phyloP scores from a whole-genome alignment of 2,797 vertebrate genomes.

The Danio jaintianensis region DNA sequence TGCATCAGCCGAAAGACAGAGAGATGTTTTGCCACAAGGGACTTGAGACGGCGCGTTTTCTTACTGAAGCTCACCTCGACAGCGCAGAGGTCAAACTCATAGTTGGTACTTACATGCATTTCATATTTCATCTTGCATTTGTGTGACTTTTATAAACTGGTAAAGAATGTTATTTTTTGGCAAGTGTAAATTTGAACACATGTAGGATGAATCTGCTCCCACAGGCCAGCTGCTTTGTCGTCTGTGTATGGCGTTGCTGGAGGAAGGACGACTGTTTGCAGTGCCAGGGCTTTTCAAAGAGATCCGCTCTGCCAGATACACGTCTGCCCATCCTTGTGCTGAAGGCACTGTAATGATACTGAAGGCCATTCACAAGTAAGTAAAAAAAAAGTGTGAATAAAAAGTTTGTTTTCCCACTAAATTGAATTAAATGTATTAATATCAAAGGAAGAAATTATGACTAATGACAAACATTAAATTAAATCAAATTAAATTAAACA shows the following conservation, averaged over 20 bases:
- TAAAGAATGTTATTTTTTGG: not conserved
- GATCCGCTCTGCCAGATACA: constrained; percentile 47
- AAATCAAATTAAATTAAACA: too few species aligned
- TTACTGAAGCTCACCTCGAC: constrained; percentile 3
- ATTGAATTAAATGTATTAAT: not conserved
- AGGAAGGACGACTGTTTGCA: constrained; percentile 46
- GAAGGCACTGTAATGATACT: constrained; percentile 60
- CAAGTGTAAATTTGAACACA: not conserved
- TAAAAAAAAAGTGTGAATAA: not conserved
- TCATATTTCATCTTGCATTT: not conserved
- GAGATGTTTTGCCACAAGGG: constrained; percentile 41
- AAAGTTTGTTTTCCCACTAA: not conserved
- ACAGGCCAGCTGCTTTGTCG: constrained; percentile 63
- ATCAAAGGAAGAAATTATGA: too few species aligned
- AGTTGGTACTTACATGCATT: constrained; percentile 9
- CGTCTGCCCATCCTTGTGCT: constrained; percentile 45
- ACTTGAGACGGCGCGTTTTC: constrained; percentile 11
- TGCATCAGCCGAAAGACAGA: constrained; percentile 24
- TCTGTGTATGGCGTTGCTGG: constrained; percentile 56
- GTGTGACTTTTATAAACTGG: not conserved
- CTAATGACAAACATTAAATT: too few species aligned
- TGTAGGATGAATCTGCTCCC: constrained; percentile 12
- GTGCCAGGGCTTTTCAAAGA: constrained; percentile 47
- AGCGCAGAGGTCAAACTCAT: constrained; percentile 34
- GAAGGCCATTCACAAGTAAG: constrained; percentile 64